A percentile compares a stretch with the other conserved stretches of the same genome.
phyloP scores from a whole-genome alignment of 2,113 vertebrate species.

The Oxyura jamaicensis region DNA sequence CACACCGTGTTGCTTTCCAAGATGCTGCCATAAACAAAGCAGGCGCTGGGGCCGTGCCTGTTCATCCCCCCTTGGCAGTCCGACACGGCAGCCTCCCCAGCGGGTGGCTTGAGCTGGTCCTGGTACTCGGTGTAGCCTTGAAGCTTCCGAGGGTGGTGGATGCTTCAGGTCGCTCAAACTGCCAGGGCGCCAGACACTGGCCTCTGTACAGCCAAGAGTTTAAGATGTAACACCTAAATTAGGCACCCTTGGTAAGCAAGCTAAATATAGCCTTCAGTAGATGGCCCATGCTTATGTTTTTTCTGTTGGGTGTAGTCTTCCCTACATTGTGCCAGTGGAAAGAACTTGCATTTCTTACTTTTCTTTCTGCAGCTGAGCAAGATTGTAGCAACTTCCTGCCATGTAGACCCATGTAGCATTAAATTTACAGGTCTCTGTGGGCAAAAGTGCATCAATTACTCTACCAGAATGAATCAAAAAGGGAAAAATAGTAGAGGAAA shows the following conservation, averaged over 20 bases:
- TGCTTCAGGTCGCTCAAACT: neutral
- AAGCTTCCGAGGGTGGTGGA: neutral
- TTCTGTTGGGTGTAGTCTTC: slow-evolving; percentile 51
- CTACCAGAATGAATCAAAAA: neutral
- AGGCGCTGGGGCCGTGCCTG: neutral
- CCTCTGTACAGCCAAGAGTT: neutral
- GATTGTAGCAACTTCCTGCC: slow-evolving; percentile 2
- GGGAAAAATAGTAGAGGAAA: neutral
- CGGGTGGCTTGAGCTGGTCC: neutral
- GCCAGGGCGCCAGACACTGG: neutral
- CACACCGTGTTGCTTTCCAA: neutral
- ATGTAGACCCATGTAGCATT: neutral
- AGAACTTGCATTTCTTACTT: slow-evolving; percentile 29
- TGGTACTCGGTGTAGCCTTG: neutral
- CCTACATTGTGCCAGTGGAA: slow-evolving; percentile 12
- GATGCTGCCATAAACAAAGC: neutral
- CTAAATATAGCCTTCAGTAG: neutral
- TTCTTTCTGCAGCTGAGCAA: neutral
- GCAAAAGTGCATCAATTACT: neutral
- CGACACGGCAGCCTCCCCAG: neutral
- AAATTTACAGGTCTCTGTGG: neutral
- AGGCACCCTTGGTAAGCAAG: neutral
- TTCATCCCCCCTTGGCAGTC: neutral
- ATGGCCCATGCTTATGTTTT: neutral
- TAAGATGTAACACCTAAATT: neutral